Evolutionary conservation across 2,113 vertebrate genomes (phyloP).

Genomic region (Lophochroa leadbeateri): DNA sequence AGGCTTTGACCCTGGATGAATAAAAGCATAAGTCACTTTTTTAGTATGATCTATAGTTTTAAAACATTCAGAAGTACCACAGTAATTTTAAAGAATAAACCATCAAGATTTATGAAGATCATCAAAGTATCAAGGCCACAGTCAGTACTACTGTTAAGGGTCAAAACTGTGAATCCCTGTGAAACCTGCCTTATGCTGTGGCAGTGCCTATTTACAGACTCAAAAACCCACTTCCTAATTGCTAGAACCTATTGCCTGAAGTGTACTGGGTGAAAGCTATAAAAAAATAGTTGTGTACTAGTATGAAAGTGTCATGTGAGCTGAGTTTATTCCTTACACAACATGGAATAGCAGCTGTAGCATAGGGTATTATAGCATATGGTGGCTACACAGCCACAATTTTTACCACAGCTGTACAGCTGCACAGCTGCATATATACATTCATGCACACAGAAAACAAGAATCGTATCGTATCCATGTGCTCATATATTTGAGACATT

Average conservation of each 20-base stretch:
- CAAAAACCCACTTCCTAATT: background rate
- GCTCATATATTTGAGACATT: background rate
- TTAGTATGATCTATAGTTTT: background rate
- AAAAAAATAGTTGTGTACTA: background rate
- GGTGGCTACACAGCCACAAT: background rate
- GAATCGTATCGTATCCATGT: rapidly evolving
- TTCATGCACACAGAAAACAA: background rate
- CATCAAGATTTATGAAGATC: background rate
- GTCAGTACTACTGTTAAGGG: background rate
- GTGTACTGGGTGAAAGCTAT: background rate
- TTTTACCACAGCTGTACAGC: background rate
- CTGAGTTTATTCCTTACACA: background rate
- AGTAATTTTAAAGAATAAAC: background rate
- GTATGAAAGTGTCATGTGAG: background rate
- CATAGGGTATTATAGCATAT: background rate
- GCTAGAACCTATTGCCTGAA: background rate
- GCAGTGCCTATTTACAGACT: background rate
- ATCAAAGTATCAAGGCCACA: background rate
- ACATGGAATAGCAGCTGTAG: background rate
- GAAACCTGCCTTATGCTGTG: background rate
- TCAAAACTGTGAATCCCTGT: background rate
- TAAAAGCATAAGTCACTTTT: background rate
- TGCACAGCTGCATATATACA: background rate
- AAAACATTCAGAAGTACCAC: background rate
- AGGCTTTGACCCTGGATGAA: background rate